phyloP scores from a whole-genome alignment of 1,140 invertebrate species.

The Dendrolimus punctatus region DNA sequence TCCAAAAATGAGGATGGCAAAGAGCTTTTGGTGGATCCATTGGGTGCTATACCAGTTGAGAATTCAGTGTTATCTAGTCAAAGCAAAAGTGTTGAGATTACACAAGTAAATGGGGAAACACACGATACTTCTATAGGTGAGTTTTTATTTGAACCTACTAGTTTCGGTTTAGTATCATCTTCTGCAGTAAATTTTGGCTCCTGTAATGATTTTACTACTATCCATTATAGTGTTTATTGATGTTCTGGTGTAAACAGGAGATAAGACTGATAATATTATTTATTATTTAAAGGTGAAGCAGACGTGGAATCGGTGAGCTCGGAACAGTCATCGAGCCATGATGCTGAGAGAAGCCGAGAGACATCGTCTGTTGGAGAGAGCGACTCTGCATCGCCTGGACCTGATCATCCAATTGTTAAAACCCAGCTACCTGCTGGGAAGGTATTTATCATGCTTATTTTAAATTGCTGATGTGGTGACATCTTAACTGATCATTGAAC shows the following conservation, averaged over 20 bases:
- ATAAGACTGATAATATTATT: not conserved
- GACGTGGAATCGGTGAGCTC: constrained; percentile 71
- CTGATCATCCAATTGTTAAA: constrained; percentile 75
- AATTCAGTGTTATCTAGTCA: constrained; percentile 46
- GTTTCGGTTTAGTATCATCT: not conserved
- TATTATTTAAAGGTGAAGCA: constrained; percentile 32
- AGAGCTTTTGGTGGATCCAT: constrained; percentile 46
- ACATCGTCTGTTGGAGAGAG: constrained; percentile 61
- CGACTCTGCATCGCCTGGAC: constrained; percentile 52
- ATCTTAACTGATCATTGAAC: too few species aligned
- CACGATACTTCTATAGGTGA: constrained; percentile 44
- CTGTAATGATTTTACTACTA: too few species aligned
- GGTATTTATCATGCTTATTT: constrained; percentile 41
- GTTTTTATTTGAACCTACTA: constrained; percentile 7
- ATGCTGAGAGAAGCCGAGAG: constrained; percentile 54
- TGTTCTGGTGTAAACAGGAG: too few species aligned
- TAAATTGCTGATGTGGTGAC: not conserved
- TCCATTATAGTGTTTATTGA: too few species aligned
- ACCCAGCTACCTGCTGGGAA: constrained; percentile 80
- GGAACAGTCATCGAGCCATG: constrained; percentile 71
- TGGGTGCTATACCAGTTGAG: constrained; percentile 61
- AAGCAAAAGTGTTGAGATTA: constrained; percentile 28
- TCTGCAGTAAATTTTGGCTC: too few species aligned
- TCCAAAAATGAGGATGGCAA: constrained; percentile 22
- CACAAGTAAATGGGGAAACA: constrained; percentile 43